Percentiles rank a stretch among this genome's conserved stretches.
Conservation (phyloP, 2,888 invertebrate genomes). For the Cheilosia vulpina region DNA sequence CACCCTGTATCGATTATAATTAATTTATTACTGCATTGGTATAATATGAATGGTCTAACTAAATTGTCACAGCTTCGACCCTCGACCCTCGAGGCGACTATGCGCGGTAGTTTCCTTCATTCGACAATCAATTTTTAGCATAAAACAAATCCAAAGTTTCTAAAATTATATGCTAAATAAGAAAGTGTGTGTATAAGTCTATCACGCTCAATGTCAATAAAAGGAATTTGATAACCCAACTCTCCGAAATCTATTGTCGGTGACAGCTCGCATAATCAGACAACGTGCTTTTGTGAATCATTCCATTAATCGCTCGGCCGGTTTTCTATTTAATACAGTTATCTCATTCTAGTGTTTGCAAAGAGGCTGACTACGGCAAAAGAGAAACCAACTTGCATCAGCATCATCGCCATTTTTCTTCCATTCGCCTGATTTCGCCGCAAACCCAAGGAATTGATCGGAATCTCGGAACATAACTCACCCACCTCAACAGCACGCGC, state of each 20-base stretch:
- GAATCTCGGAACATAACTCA: slow-evolving; percentile 8
- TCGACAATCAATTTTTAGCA: slow-evolving; percentile 27
- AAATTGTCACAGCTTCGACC: slow-evolving; percentile 4
- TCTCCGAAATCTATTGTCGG: neutral
- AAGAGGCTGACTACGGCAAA: neutral
- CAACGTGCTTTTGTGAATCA: slow-evolving; percentile 35
- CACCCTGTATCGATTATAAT: slow-evolving; percentile 12
- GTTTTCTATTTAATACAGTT: slow-evolving; percentile 18
- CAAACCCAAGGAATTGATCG: slow-evolving; percentile 9
- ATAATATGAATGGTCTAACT: slow-evolving; percentile 37
- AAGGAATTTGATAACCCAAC: neutral
- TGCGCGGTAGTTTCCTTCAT: slow-evolving; percentile 45
- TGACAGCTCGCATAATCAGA: neutral
- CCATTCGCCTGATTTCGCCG: slow-evolving; percentile 71
- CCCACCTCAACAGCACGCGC: neutral
- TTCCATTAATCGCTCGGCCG: slow-evolving; percentile 38
- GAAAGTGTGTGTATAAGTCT: neutral
- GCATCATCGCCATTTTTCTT: slow-evolving; percentile 61
- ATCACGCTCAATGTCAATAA: slow-evolving; percentile 12
- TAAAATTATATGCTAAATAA: neutral
- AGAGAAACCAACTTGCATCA: slow-evolving; percentile 10
- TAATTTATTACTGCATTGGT: slow-evolving; percentile 3
- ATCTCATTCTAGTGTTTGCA: slow-evolving; percentile 29
- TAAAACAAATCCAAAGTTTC: slow-evolving; percentile 34
- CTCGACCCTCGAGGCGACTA: slow-evolving; percentile 11